Evolutionary conservation across 2,888 invertebrate genomes (phyloP).

Genomic region (Archaeoteleia sp.): DNA sequence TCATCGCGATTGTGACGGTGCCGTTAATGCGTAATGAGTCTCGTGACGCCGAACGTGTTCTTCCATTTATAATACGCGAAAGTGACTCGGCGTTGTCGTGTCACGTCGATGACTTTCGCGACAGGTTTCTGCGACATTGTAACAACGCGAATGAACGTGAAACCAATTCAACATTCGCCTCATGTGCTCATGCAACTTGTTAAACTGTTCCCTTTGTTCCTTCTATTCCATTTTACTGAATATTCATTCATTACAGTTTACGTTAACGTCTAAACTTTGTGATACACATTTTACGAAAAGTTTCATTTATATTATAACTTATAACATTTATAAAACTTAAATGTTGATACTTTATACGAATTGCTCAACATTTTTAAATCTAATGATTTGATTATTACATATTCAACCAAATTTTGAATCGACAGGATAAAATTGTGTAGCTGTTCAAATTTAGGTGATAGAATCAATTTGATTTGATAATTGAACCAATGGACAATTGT

Average conservation of each 20-base stretch:
- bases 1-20: constrained; percentile 9
- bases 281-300: too few relatives aligned
- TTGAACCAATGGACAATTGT: too few relatives aligned
- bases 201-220: constrained; percentile 1
- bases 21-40: constrained; percentile 24
- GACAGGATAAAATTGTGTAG: too few relatives aligned
- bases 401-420: too few relatives aligned
- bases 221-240: not conserved
- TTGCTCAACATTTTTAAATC: too few relatives aligned
- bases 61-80: constrained; percentile 33
- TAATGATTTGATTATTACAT: too few relatives aligned
- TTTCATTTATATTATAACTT: too few relatives aligned
- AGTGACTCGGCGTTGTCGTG: constrained; percentile 10
- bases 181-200: constrained; percentile 5
- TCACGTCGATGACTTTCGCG: constrained; percentile 26
- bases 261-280: too few relatives aligned
- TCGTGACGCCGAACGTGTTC: constrained; percentile 30
- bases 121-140: constrained; percentile 14
- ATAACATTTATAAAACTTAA: too few relatives aligned
- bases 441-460: too few relatives aligned
- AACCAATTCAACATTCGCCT: constrained; percentile 10
- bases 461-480: too few relatives aligned
- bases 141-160: constrained; percentile 5
- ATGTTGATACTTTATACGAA: too few relatives aligned
- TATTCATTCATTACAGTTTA: not conserved